Percentiles rank a stretch among this genome's conserved stretches.
phyloP scores from a whole-genome alignment of 2,888 invertebrate species.

The Morpho deidamia region DNA sequence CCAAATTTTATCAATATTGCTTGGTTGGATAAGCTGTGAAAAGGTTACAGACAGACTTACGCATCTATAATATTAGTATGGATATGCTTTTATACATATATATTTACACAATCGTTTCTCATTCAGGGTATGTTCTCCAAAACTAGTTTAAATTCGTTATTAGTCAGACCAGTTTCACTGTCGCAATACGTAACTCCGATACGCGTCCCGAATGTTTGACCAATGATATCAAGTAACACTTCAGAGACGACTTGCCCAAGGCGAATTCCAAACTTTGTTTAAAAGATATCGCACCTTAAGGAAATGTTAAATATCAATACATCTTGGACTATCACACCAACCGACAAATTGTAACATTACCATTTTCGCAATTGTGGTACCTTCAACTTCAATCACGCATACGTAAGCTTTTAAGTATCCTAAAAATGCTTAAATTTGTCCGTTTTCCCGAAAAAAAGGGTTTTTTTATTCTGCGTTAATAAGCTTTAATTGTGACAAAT shows the following conservation, averaged over 20 bases:
- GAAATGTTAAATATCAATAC: background rate
- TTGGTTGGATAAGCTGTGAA: background rate
- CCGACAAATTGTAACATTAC: background rate
- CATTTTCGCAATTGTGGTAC: background rate
- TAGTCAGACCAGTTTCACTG: background rate
- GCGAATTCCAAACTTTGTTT: background rate
- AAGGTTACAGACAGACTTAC: too few species aligned
- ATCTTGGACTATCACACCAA: background rate
- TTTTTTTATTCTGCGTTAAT: too few species aligned
- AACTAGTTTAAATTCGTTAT: background rate
- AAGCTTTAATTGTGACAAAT: too few species aligned
- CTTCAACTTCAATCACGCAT: too few species aligned
- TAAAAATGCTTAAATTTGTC: too few species aligned
- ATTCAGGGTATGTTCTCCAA: background rate
- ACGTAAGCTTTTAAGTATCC: too few species aligned
- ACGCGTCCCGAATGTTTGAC: background rate
- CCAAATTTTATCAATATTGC: too few species aligned
- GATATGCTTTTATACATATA: too few species aligned
- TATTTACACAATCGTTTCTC: background rate
- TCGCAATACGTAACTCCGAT: background rate
- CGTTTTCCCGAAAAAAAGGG: too few species aligned
- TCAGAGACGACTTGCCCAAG: background rate
- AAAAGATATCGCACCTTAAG: background rate
- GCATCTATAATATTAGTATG: too few species aligned
- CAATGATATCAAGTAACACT: background rate